phyloP scores from a whole-genome alignment of 2,888 invertebrate genomes.

The Agriopis marginaria region DNA sequence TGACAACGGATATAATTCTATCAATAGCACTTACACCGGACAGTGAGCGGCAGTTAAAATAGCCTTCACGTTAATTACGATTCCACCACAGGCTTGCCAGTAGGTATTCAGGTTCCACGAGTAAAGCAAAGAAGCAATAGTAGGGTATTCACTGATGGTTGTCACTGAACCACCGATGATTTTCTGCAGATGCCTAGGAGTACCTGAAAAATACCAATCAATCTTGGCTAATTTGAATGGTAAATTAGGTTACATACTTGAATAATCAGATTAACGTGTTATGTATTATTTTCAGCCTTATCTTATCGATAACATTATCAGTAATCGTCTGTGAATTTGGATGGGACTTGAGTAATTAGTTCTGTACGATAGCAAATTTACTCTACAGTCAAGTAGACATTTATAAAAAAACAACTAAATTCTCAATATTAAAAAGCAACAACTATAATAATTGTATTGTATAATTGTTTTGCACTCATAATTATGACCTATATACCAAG shows the following conservation, averaged over 20 bases:
- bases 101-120: constrained; percentile 16
- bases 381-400: background rate
- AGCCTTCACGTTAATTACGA: constrained; percentile 54
- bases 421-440: too few relatives aligned
- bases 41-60: constrained; percentile 63
- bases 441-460: too few relatives aligned
- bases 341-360: background rate
- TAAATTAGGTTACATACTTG: background rate
- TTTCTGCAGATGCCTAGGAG: background rate
- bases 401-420: background rate
- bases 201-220: constrained; percentile 5
- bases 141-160: constrained; percentile 33
- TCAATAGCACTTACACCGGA: constrained; percentile 12
- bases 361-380: background rate
- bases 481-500: too few relatives aligned
- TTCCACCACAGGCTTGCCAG: constrained; percentile 49
- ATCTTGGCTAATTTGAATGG: background rate
- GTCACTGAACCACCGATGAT: constrained; percentile 26
- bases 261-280: background rate
- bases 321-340: background rate
- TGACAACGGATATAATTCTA: too few relatives aligned
- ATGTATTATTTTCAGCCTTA: background rate
- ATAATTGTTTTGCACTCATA: too few relatives aligned
- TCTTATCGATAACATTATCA: background rate
- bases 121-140: constrained; percentile 37